Evolutionary conservation across 2,113 vertebrate genomes (phyloP).

Genomic region (Chaetorhynchus papuensis): DNA sequence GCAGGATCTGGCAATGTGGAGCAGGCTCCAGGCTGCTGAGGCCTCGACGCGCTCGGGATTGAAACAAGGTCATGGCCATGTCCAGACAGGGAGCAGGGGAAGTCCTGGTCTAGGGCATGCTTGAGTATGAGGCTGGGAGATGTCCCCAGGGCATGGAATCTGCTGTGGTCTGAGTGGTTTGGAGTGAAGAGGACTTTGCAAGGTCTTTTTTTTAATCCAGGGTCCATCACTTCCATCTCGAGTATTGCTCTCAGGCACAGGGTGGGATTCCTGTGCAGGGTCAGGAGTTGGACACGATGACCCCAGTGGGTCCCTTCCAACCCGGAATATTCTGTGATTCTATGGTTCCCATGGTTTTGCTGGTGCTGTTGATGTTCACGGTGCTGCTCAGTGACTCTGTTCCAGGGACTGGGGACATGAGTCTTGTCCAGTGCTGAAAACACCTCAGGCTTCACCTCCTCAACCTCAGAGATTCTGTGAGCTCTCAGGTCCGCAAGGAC

Average conservation of each 20-base stretch:
- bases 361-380: not conserved
- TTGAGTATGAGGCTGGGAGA: not conserved
- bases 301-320: not conserved
- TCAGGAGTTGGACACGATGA: fast-evolving
- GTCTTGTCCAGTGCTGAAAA: not conserved
- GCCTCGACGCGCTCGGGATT: not conserved
- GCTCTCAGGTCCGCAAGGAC: not conserved
- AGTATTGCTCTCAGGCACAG: not conserved
- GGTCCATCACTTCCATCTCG: not conserved
- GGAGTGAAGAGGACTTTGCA: not conserved
- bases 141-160: not conserved
- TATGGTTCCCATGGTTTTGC: not conserved
- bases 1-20: not conserved
- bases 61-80: not conserved
- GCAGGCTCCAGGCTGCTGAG: not conserved
- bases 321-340: not conserved
- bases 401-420: not conserved
- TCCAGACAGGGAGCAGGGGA: not conserved
- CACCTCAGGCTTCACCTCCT: not conserved
- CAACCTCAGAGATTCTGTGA: not conserved
- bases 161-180: not conserved
- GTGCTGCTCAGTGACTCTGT: not conserved
- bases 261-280: not conserved
- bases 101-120: not conserved
- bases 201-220: not conserved